Conservation (phyloP, 2,888 invertebrate genomes). For the Cantharis nigra region DNA sequence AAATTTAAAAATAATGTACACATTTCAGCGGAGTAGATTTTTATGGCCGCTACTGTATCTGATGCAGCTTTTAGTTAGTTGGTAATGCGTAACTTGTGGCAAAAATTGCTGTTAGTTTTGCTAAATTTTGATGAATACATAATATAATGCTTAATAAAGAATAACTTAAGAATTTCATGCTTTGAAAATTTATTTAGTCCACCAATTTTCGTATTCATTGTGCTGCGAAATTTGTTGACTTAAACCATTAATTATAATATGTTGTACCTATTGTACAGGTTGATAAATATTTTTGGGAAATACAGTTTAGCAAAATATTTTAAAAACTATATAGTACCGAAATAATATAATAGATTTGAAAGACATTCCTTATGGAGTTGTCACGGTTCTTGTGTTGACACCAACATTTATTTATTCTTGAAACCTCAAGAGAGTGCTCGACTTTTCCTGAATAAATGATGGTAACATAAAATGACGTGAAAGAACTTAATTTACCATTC, state of each 20-base stretch:
- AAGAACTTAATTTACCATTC: constrained; percentile 25
- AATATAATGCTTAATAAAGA: neutral
- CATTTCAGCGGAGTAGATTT: no score
- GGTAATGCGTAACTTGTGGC: neutral
- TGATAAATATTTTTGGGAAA: neutral
- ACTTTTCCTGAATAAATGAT: constrained; percentile 18
- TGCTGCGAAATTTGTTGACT: constrained; percentile 11
- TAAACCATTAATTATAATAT: constrained; percentile 18
- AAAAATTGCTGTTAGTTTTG: neutral
- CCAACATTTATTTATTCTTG: constrained; percentile 24
- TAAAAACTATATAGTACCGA: neutral
- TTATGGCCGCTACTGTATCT: no score
- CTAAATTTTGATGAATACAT: neutral
- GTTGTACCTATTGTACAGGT: neutral
- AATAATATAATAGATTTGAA: constrained; percentile 4
- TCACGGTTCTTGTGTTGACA: constrained; percentile 27
- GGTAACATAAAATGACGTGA: constrained; percentile 23
- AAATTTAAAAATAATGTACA: no score
- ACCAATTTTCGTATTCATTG: neutral
- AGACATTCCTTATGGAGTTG: constrained; percentile 30
- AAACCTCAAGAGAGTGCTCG: constrained; percentile 27
- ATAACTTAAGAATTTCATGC: neutral
- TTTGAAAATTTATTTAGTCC: neutral
- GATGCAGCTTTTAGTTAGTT: neutral
- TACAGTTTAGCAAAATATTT: neutral